Percentiles rank a stretch among this genome's conserved stretches.
phyloP scores from a whole-genome alignment of 2,888 invertebrate species.

The Epinotia nisella region DNA sequence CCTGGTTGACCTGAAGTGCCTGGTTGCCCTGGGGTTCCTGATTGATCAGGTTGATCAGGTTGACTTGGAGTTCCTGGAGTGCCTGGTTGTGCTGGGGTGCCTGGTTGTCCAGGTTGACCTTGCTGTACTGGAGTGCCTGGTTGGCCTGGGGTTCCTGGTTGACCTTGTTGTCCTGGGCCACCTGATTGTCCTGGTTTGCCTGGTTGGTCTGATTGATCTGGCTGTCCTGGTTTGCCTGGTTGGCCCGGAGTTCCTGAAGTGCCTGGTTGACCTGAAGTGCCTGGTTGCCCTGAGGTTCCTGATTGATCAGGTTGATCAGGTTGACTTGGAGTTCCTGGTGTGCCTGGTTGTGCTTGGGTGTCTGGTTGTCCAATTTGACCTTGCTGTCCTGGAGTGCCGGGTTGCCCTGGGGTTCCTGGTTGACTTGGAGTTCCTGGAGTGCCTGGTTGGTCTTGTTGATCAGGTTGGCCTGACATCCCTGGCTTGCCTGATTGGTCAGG shows the following conservation, averaged over 20 bases:
- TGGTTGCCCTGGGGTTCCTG: neutral
- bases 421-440: neutral
- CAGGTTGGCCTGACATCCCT: slow-evolving; percentile 18
- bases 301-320: slow-evolving; percentile 51
- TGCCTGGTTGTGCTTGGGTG: neutral
- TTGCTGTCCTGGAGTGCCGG: neutral
- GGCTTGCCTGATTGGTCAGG: neutral
- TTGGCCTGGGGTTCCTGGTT: neutral
- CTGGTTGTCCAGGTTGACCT: slow-evolving; percentile 3
- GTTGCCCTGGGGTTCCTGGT: neutral
- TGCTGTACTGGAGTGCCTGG: neutral
- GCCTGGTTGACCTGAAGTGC: slow-evolving; percentile 11
- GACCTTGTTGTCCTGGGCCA: neutral
- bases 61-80: neutral
- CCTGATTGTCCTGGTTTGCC: neutral
- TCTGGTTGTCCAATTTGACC: neutral
- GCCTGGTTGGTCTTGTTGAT: slow-evolving; percentile 13
- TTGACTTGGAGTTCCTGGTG: neutral
- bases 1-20: neutral
- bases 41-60: neutral
- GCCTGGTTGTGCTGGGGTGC: too few relatives aligned
- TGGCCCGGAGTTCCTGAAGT: neutral
- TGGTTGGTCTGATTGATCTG: neutral
- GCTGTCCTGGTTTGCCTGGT: neutral
- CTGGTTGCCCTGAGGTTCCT: slow-evolving; percentile 56